Evolutionary conservation across 2,888 invertebrate species (phyloP).

Genomic region (Sesia bembeciformis): DNA sequence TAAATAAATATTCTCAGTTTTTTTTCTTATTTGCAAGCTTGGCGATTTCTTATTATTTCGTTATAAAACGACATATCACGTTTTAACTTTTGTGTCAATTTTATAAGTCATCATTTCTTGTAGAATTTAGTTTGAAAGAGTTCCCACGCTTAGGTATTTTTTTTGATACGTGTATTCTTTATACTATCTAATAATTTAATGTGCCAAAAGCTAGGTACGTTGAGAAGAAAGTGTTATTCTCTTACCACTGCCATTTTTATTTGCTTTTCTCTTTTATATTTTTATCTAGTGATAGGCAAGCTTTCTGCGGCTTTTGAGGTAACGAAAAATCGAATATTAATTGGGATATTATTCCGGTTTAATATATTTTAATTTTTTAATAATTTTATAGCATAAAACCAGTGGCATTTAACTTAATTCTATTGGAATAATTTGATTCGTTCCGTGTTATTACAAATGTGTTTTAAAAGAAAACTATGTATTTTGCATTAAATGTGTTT

Average conservation of each 20-base stretch:
- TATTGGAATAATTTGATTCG: constrained; percentile 15
- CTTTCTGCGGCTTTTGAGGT: constrained; percentile 14
- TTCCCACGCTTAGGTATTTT: not conserved
- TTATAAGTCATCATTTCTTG: too few relatives aligned
- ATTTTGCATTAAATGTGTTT: constrained; percentile 17
- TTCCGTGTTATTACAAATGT: constrained; percentile 8
- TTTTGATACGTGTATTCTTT: not conserved
- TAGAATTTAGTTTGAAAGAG: too few relatives aligned
- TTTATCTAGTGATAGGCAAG: constrained; percentile 8
- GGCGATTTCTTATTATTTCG: too few relatives aligned
- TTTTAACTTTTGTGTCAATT: too few relatives aligned
- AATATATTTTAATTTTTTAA: not conserved
- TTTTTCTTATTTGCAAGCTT: not conserved
- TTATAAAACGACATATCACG: too few relatives aligned
- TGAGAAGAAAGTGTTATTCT: constrained; percentile 1
- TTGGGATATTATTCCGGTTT: constrained; percentile 6
- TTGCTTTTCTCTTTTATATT: not conserved
- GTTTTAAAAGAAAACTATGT: constrained; percentile 1
- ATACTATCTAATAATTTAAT: not conserved
- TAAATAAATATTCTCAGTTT: constrained; percentile 1
- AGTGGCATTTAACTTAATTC: constrained; percentile 28
- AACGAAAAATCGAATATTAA: constrained; percentile 20
- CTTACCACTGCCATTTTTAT: constrained; percentile 11
- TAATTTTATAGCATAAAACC: constrained; percentile 9
- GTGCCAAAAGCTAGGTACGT: constrained; percentile 9